Percentiles rank a stretch among this genome's conserved stretches.
These are phyloP conservation scores for Bucorvus abyssinicus DNA, from an alignment of 2,797 vertebrate species.

Conservation along the genomic window DNA sequence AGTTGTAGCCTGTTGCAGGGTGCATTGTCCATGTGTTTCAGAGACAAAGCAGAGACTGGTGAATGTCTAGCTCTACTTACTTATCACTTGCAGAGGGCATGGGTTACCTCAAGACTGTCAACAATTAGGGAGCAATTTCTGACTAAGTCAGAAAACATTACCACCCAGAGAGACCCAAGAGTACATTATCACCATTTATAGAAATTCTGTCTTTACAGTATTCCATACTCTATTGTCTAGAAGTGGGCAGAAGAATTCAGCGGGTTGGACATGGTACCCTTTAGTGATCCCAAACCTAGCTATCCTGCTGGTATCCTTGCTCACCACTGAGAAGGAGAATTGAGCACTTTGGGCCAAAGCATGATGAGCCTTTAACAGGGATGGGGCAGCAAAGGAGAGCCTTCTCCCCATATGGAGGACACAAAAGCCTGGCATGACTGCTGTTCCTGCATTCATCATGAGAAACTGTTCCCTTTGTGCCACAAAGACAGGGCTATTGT, in stretches of 20 bases:
- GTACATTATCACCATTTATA: slow-evolving; percentile 31
- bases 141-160: slow-evolving; percentile 39
- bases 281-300: slow-evolving; percentile 8
- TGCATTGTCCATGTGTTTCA: background rate
- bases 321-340: slow-evolving; percentile 47
- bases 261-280: background rate
- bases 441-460: background rate
- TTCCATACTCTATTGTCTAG: slow-evolving; percentile 35
- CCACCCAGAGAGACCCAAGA: slow-evolving; percentile 35
- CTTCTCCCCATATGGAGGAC: background rate
- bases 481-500: background rate
- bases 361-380: background rate
- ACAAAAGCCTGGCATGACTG: slow-evolving; percentile 46
- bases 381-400: background rate
- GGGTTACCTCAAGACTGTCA: slow-evolving; percentile 62
- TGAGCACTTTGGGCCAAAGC: slow-evolving; percentile 34
- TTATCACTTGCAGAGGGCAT: slow-evolving; percentile 3
- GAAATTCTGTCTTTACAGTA: slow-evolving; percentile 18
- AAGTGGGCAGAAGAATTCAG: slow-evolving; percentile 25
- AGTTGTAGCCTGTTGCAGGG: background rate
- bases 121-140: slow-evolving; percentile 44
- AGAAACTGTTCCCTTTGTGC: background rate
- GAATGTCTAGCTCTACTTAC: background rate
- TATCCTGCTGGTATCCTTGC: slow-evolving; percentile 35
- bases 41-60: background rate